A percentile compares a stretch with the other conserved stretches of the same genome.
Conservation (phyloP, 2,888 invertebrate species). For the Melinopterus prodromus region DNA sequence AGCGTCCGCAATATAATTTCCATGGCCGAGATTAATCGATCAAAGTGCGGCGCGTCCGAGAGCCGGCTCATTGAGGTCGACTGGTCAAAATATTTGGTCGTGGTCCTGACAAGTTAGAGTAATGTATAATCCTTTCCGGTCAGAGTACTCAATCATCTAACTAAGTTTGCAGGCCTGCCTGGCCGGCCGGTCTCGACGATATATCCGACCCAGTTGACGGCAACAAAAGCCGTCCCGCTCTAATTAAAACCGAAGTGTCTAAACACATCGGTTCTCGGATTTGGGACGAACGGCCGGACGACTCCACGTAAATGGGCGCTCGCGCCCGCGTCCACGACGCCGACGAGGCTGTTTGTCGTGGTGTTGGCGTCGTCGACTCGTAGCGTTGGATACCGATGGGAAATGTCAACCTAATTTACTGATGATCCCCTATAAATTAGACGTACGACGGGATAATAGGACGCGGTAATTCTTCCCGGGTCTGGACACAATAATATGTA, state of each 20-base stretch:
- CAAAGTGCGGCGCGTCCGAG: constrained; percentile 9
- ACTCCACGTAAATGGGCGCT: neutral
- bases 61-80: constrained; percentile 18
- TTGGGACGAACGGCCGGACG: neutral
- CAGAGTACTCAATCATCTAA: constrained; percentile 26
- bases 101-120: constrained; percentile 25
- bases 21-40: constrained; percentile 24
- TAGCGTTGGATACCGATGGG: neutral
- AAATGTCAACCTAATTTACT: constrained; percentile 4
- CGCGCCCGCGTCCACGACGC: neutral
- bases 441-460: neutral
- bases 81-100: constrained; percentile 26
- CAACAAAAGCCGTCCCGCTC: constrained; percentile 22
- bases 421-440: neutral
- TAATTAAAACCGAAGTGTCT: constrained; percentile 23
- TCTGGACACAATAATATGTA: neutral
- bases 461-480: neutral
- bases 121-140: constrained; percentile 25
- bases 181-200: constrained; percentile 10
- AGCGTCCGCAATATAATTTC: constrained; percentile 16
- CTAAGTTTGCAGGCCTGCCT: constrained; percentile 17
- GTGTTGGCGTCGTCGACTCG: neutral
- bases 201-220: constrained; percentile 21
- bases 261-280: constrained; percentile 18
- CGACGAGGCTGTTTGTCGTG: neutral